A percentile compares a stretch with the other conserved stretches of the same genome.
Evolutionary conservation across 2,888 invertebrate genomes (phyloP).

Genomic region (Pasiphila rectangulata): DNA sequence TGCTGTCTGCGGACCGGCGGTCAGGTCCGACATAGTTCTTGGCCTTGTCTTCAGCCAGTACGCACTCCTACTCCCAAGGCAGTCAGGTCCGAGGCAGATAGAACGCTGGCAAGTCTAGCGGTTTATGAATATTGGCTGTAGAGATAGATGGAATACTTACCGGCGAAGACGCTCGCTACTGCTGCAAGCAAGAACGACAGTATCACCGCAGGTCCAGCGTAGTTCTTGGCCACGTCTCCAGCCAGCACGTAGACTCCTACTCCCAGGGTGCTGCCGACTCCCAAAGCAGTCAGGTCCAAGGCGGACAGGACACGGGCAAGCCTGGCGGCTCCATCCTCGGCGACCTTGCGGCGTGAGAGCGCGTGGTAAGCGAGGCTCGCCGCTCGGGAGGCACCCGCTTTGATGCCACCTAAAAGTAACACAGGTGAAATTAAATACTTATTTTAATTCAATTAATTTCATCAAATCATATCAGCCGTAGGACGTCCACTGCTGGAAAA

Average conservation of each 20-base stretch:
- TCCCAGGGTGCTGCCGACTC: conserved; percentile 91
- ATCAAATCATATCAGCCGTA: too few relatives aligned
- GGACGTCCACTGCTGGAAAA: too few relatives aligned
- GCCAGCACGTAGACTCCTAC: conserved; percentile 95
- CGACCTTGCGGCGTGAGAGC: conserved; percentile 69
- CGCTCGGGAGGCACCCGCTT: conserved; percentile 60
- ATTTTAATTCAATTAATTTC: too few relatives aligned
- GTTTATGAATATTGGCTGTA: too few relatives aligned
- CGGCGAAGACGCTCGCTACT: conserved; percentile 93
- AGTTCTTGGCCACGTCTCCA: conserved; percentile 89
- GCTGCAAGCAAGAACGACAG: conserved; percentile 94
- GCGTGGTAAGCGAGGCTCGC: conserved; percentile 59
- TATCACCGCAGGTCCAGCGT: conserved; percentile 92
- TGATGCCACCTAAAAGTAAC: conserved; percentile 63
- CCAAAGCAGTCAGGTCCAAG: conserved; percentile 91
- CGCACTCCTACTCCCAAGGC: conserved; percentile 95
- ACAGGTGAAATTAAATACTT: too few relatives aligned
- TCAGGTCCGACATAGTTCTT: conserved; percentile 91
- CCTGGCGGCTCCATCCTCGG: conserved; percentile 70
- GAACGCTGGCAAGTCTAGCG: too few relatives aligned
- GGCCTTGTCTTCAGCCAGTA: conserved; percentile 91
- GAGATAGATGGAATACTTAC: conserved; percentile 58
- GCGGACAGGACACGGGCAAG: conserved; percentile 88
- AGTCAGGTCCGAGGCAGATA: conserved; percentile 92
- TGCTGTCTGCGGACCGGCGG: too few relatives aligned